A percentile compares a stretch with the other conserved stretches of the same genome.
phyloP scores from a whole-genome alignment of 2,888 invertebrate genomes.

The Erynnis tages region DNA sequence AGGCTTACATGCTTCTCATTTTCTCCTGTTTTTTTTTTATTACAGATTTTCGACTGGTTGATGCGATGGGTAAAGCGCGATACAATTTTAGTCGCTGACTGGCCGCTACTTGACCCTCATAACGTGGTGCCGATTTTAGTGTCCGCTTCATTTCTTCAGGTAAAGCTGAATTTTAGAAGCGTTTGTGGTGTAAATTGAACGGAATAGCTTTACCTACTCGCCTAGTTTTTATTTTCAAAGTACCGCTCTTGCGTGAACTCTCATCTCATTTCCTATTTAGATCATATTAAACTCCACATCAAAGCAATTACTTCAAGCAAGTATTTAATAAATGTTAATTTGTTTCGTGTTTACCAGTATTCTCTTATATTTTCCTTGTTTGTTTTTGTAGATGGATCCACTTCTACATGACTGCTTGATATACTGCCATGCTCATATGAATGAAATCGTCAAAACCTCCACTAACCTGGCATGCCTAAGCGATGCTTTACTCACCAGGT shows the following conservation, averaged over 20 bases:
- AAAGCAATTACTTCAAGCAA: no score
- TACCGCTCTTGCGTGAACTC: no score
- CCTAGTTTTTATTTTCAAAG: no score
- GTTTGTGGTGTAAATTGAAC: no score
- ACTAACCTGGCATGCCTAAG: conserved; percentile 94
- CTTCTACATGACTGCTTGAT: conserved; percentile 92
- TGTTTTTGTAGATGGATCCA: conserved; percentile 89
- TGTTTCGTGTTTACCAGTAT: neutral
- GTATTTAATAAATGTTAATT: neutral
- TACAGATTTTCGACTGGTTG: conserved; percentile 96
- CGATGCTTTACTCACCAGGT: conserved; percentile 86
- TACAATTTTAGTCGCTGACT: conserved; percentile 82
- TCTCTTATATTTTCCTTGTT: neutral
- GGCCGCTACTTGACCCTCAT: conserved; percentile 87
- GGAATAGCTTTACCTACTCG: no score
- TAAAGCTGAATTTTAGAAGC: no score
- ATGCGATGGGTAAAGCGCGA: conserved; percentile 97
- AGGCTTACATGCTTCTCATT: no score
- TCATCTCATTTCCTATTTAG: no score
- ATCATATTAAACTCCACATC: no score
- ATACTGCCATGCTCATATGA: conserved; percentile 93
- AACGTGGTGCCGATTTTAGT: conserved; percentile 96
- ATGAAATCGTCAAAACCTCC: conserved; percentile 91
- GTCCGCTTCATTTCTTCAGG: conserved; percentile 94
- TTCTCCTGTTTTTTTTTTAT: conserved; percentile 2